phyloP scores from a whole-genome alignment of 64 coral and sea anemone genomes.

The Pocillopora damicornis region DNA sequence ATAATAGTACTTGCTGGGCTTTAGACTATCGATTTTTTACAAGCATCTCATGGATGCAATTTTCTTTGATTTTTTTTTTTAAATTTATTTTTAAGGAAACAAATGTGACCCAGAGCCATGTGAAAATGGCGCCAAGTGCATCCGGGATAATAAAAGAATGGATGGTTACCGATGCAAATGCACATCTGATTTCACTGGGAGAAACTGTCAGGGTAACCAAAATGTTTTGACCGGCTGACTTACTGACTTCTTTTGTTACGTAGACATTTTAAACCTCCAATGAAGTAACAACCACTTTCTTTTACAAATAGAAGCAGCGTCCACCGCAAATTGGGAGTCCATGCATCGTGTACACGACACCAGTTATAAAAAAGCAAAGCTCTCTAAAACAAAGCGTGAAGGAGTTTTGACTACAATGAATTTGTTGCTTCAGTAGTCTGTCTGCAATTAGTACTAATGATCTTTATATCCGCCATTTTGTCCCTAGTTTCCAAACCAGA shows the following conservation, averaged over 20 bases:
- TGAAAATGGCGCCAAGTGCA: conserved; percentile 78
- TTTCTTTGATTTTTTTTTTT: not conserved
- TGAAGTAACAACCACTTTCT: not conserved
- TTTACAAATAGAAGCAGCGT: too few relatives aligned
- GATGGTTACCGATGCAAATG: conserved; percentile 95
- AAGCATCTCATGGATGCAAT: not conserved
- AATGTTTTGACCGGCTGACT: too few relatives aligned
- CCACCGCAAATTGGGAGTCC: too few relatives aligned
- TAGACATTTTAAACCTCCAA: not conserved
- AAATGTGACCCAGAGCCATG: conserved; percentile 89
- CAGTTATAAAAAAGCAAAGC: too few relatives aligned
- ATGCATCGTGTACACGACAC: too few relatives aligned
- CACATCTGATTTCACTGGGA: conserved; percentile 90
- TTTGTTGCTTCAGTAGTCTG: too few relatives aligned
- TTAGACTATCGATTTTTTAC: not conserved
- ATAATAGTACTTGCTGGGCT: not conserved
- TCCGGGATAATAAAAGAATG: conserved; percentile 81
- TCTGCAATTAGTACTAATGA: not conserved
- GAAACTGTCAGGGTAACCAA: conserved; percentile 87
- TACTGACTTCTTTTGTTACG: too few relatives aligned
- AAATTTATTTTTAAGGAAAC: conserved; percentile 17
- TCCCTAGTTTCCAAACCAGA: conserved; percentile 89
- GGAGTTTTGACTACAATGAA: too few relatives aligned
- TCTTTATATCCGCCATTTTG: not conserved
- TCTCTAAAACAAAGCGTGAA: too few relatives aligned